phyloP scores from a whole-genome alignment of 2,797 vertebrate genomes.

The Mionectes olivaceus region DNA sequence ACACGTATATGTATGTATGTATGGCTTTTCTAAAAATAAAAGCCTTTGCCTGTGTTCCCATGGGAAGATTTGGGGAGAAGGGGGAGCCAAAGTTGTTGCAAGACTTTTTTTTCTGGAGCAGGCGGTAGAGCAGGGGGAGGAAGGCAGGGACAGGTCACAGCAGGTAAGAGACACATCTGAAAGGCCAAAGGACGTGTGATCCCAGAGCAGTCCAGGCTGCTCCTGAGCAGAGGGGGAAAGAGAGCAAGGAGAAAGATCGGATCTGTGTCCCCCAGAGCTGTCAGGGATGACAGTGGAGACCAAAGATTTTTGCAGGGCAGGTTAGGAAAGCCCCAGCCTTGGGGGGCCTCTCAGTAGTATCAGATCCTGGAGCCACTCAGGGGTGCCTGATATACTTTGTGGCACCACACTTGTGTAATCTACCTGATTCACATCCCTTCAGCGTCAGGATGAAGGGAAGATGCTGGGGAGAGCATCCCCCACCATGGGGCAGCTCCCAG shows the following conservation, averaged over 20 bases:
- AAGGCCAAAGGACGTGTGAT: not conserved
- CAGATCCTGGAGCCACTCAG: not conserved
- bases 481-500: not conserved
- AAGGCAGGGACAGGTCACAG: not conserved
- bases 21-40: conserved; percentile 71
- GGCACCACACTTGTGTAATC: accelerated
- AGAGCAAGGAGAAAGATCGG: not conserved
- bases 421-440: not conserved
- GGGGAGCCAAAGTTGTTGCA: conserved; percentile 27
- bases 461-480: not conserved
- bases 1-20: conserved; percentile 27
- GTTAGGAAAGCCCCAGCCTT: not conserved
- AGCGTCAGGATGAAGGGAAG: not conserved
- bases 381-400: accelerated
- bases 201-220: not conserved
- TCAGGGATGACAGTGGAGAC: not conserved
- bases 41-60: conserved; percentile 61
- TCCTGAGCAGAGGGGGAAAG: not conserved
- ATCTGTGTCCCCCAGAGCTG: not conserved
- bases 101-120: conserved; percentile 39
- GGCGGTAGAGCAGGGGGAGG: not conserved
- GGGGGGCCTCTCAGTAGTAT: accelerated
- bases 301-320: not conserved
- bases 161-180: conserved; percentile 9
- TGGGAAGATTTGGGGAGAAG: conserved; percentile 57